Conservation (phyloP, 2,797 vertebrate genomes). For the Chaetophractus vellerosus region DNA sequence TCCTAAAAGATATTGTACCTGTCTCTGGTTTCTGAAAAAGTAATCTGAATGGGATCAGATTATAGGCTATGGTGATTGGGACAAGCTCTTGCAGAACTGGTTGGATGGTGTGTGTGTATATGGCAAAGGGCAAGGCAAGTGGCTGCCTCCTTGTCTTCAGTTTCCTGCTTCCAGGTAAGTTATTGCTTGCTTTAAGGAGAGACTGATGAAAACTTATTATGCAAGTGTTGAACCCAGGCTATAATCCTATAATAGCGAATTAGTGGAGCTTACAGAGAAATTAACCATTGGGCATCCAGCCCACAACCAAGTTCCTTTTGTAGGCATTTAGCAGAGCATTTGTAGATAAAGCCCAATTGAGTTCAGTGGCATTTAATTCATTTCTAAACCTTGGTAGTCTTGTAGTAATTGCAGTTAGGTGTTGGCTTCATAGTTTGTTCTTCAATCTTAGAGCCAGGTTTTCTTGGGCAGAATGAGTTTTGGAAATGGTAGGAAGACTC, state of each 20-base stretch:
- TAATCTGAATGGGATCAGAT: background rate
- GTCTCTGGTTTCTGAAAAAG: constrained; percentile 30
- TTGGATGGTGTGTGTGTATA: constrained; percentile 7
- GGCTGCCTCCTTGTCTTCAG: background rate
- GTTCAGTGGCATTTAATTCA: background rate
- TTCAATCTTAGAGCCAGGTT: background rate
- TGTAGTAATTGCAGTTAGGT: background rate
- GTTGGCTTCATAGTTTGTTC: background rate
- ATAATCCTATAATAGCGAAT: background rate
- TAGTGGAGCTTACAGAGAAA: background rate
- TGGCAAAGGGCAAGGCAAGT: constrained; percentile 20
- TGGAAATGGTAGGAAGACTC: background rate
- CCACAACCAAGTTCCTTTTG: background rate
- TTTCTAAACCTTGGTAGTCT: background rate
- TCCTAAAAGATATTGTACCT: background rate
- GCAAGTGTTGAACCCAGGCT: background rate
- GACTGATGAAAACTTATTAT: background rate
- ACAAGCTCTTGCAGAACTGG: background rate
- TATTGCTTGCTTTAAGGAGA: background rate
- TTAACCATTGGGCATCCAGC: background rate
- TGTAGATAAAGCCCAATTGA: background rate
- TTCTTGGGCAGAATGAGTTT: background rate
- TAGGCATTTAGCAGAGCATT: background rate
- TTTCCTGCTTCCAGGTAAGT: constrained; percentile 71
- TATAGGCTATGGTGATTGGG: background rate